Evolutionary conservation across 1,140 invertebrate genomes (phyloP).

Genomic region (Acromyrmex heyeri): DNA sequence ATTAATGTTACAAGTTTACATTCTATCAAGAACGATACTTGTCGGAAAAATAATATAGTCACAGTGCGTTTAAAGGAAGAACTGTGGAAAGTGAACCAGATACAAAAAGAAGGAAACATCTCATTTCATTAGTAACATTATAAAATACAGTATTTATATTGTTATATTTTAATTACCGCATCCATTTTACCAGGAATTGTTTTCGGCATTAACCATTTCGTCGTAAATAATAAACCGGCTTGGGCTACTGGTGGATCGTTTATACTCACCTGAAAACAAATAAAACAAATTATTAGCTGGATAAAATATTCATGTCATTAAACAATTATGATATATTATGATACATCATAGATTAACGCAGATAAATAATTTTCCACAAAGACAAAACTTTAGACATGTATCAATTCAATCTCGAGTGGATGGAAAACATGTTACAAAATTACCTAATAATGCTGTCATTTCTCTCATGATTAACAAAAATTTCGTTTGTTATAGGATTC

Average conservation of each 20-base stretch:
- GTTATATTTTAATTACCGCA: slow-evolving; percentile 48
- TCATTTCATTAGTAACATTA: not conserved
- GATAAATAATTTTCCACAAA: not conserved
- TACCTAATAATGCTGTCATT: slow-evolving; percentile 13
- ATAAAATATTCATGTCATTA: not conserved
- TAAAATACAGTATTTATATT: not conserved
- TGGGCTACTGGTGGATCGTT: not conserved
- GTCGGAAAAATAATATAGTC: not conserved
- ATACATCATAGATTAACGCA: too few species aligned
- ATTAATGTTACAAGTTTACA: not conserved
- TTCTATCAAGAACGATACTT: not conserved
- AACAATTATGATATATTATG: not conserved
- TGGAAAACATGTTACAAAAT: not conserved
- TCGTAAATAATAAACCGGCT: slow-evolving; percentile 26
- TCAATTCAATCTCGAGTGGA: not conserved
- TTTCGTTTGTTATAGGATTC: not conserved
- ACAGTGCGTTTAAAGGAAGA: not conserved
- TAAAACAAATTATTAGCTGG: slow-evolving; percentile 17
- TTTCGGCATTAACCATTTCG: not conserved
- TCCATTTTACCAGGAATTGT: slow-evolving; percentile 7
- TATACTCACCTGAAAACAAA: slow-evolving; percentile 55
- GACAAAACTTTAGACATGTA: not conserved
- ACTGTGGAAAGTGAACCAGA: not conserved
- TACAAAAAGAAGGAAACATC: not conserved
- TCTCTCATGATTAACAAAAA: not conserved